Evolutionary conservation across 2,797 vertebrate species (phyloP).

Genomic region (Acridotheres tristis): DNA sequence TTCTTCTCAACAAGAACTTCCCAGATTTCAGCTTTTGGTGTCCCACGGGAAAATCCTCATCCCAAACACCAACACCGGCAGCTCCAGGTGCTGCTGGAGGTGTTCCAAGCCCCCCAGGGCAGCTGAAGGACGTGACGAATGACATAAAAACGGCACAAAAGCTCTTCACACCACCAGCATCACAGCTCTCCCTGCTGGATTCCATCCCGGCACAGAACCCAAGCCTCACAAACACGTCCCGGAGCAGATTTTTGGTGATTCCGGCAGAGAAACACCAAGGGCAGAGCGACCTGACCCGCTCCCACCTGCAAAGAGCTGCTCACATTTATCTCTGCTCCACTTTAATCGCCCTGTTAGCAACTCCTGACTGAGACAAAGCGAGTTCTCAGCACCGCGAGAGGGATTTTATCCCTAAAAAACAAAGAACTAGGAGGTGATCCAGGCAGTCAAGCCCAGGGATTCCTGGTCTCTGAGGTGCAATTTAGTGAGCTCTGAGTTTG

Average conservation of each 20-base stretch:
- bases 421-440: neutral
- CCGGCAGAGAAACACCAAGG: neutral
- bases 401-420: neutral
- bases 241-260: neutral
- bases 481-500: neutral
- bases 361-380: neutral
- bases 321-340: neutral
- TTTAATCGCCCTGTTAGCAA: neutral
- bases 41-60: neutral
- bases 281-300: neutral
- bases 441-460: neutral
- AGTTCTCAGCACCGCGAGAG: neutral
- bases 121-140: neutral
- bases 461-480: neutral
- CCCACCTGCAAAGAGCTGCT: neutral
- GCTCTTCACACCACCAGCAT: neutral
- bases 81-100: neutral
- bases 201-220: neutral
- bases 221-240: neutral
- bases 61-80: rapidly evolving
- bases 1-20: neutral
- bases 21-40: neutral
- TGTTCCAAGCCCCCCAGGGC: neutral
- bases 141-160: neutral
- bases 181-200: neutral